Evolutionary conservation across 1,140 invertebrate genomes (phyloP), one percentile per base, ranked within the genome.

Genomic region (Drosophila triauraria): DNA sequence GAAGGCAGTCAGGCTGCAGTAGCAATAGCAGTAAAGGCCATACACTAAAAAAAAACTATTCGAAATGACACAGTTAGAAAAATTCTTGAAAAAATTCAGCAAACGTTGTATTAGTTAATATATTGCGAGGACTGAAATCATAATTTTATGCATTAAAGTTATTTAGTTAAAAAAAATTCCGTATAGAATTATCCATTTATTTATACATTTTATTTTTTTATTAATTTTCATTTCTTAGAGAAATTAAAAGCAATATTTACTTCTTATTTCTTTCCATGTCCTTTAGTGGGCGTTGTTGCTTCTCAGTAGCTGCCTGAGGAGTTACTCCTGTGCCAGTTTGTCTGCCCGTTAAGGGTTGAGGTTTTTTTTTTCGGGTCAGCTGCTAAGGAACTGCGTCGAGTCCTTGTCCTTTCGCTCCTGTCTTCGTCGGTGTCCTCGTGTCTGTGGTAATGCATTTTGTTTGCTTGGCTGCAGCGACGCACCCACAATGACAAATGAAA

Each of bases 401-500:
- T 74, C 70, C 70, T 60, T 74, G 70, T 72, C 54, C 54, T 72
- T 47, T 70, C 32, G 46, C 44, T 72, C 67, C 53, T 42, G 65
- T 47, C 54, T 56, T 77, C 25, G n/a, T 77, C 25, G n/a, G 48
- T 60, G 35, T 77, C 42, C 56, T 69, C 44, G 57, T 50, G 53
- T 64, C 61, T 67, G 72, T 58, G 62, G 74, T 90, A 88, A 88
- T 88, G 81, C 85, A 90, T 88, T 90, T 88, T 85, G 81, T 90
- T 90, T 90, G 85, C 81, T 85, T 81, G 61, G 57, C 58, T 79
- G 67, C 65, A 62, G 43, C 58, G 47, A 40, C 67, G 62, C 64
- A 68, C 79, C 65, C 62, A 72, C 85, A 87, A 78, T 81, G 81
- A 85, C 78, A 90, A 90, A 90, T 90, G 85, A 90, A 85, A 82